Base-by-base conservation (phyloP, 2,113 vertebrate species). In the Misgurnus anguillicaudatus region DNA sequence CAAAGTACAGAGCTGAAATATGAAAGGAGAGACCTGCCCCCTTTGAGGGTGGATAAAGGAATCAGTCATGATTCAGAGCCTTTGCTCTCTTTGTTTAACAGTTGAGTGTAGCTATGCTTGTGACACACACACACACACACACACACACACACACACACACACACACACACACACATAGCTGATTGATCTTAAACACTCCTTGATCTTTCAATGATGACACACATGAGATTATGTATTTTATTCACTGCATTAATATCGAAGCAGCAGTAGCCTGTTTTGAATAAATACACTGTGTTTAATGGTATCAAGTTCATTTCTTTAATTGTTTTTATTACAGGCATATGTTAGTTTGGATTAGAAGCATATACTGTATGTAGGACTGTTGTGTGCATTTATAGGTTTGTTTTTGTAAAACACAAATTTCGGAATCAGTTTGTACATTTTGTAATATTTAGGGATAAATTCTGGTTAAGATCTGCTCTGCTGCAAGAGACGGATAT, bases 1-100 rank as follows among this genome's bases (percentile, higher is more conserved):
- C 17, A 66, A 83, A 55, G 79, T 58, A 48, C 14, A 70, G 19
- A 78, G 24, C 45, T 70, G 61, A 66, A 51, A 68, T 80, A 51
- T 70, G 68, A 39, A 77, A 48, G 74, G n/a, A 11, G 7, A 80
- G 38, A 41, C 45, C 42, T 36, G 62, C 16, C 36, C 31, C 14
- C 53, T 71, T 71, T 82, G 80, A 63, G 71, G 21, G 16, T 47
- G 14, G n/a, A 19, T 7, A 19, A 48, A 75, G 36, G 21, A 79
- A 55, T 75, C 31, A 41, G 62, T 64, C 76, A 36, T 31, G 11
- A 51, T 78, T 67, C 53, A 67, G 58, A 62, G 9, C 10, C 36
- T 74, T 73, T 69, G 17, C 42, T 48, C 53, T 80, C 13, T 69
- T 4, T 48, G 57, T 76, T 69, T 17, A 68, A 21, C 41, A 38